Percentiles rank a stretch among this genome's conserved stretches.
These are phyloP conservation scores for Argentina silus DNA, from an alignment of 2,797 vertebrate species.

Conservation along the genomic window DNA sequence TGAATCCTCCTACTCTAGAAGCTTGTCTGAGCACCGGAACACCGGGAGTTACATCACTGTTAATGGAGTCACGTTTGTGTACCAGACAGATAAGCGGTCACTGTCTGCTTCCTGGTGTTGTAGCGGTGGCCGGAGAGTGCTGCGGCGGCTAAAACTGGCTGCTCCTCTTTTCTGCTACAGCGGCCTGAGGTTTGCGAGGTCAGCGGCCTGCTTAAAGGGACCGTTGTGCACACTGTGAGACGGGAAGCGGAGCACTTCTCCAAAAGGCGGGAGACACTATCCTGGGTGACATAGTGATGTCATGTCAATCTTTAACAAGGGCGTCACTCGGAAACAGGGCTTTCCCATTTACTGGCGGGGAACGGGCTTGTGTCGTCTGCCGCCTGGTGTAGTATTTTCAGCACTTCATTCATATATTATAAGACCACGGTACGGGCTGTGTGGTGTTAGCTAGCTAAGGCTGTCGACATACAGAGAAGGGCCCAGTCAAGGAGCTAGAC, in stretches of 20 bases:
- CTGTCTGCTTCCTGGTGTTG: conserved; percentile 2
- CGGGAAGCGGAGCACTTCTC: no score
- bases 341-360: conserved; percentile 65
- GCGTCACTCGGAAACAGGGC: conserved; percentile 53
- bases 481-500: background rate
- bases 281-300: background rate
- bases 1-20: conserved; percentile 44
- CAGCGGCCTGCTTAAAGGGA: background rate
- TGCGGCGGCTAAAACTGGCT: conserved; percentile 38
- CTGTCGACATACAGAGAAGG: background rate
- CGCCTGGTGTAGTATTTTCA: background rate
- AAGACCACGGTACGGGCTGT: background rate
- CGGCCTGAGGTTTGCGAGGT: no score
- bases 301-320: conserved; percentile 61
- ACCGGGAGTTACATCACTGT: conserved; percentile 52
- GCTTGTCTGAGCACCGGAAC: conserved; percentile 66
- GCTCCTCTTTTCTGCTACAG: conserved; percentile 1
- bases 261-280: background rate
- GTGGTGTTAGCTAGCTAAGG: no score
- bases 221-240: background rate
- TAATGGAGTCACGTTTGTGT: conserved; percentile 64
- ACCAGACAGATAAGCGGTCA: conserved; percentile 66
- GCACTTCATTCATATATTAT: conserved; percentile 1
- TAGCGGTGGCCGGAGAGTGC: background rate
- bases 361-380: conserved; percentile 19